Conservation (phyloP, 2,113 vertebrate species). For the Danionella cerebrum region DNA sequence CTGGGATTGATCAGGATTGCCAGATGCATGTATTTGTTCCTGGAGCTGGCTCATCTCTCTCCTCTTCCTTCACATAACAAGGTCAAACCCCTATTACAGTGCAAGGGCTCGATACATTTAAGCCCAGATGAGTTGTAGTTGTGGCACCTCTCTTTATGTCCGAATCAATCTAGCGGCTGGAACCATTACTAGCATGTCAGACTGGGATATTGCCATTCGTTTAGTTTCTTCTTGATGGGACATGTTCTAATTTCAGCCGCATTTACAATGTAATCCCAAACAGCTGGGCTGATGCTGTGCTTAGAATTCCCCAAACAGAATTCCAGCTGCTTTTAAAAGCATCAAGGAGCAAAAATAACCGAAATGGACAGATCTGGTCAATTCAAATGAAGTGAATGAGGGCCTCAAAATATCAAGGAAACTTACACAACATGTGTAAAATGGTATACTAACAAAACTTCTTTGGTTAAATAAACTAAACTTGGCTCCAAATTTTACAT, state of each 20-base stretch:
- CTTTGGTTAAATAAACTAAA: too few species aligned
- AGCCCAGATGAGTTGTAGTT: slow-evolving; percentile 31
- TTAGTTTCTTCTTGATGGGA: neutral
- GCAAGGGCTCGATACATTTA: slow-evolving; percentile 30
- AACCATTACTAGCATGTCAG: neutral
- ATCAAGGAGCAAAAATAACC: too few species aligned
- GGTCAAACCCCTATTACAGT: slow-evolving; percentile 32
- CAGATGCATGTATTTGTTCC: slow-evolving; percentile 16
- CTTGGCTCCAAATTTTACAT: too few species aligned
- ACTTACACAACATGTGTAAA: too few species aligned
- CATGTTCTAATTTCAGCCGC: neutral
- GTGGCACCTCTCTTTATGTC: slow-evolving; percentile 38
- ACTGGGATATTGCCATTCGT: neutral
- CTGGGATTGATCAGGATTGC: slow-evolving; percentile 39
- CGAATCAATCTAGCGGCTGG: neutral
- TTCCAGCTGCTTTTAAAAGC: too few species aligned
- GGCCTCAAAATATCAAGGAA: too few species aligned
- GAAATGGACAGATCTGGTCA: too few species aligned
- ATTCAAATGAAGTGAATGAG: too few species aligned
- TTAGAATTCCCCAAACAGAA: neutral
- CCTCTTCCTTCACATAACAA: slow-evolving; percentile 35
- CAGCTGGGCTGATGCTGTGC: neutral
- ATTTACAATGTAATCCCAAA: neutral
- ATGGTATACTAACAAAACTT: too few species aligned
- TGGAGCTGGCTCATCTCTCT: slow-evolving; percentile 24